Evolutionary conservation across 2,113 vertebrate species (phyloP).

Genomic region (Leucopternis melanops): DNA sequence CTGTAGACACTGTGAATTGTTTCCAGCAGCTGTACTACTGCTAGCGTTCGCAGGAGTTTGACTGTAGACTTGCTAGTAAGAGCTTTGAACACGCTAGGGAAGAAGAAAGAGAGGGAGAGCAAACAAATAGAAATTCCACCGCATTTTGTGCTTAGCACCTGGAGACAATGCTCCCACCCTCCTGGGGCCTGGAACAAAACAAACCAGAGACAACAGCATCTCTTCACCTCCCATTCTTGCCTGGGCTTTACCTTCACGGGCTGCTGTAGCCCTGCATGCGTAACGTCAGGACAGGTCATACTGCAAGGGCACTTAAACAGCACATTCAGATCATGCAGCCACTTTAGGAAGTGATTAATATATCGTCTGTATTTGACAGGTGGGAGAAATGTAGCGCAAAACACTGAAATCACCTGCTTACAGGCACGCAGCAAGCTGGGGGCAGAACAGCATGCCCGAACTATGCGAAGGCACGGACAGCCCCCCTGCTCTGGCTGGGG

Average conservation of each 20-base stretch:
- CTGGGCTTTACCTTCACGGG: background rate
- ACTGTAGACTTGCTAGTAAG: background rate
- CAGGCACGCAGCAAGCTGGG: background rate
- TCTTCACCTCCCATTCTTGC: background rate
- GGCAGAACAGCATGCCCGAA: fast-evolving
- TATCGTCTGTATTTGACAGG: background rate
- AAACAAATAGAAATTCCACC: background rate
- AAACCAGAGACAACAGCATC: background rate
- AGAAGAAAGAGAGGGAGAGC: background rate
- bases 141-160: background rate
- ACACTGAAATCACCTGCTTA: background rate
- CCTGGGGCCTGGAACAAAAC: background rate
- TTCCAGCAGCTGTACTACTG: background rate
- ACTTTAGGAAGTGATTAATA: background rate
- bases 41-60: background rate
- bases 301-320: background rate
- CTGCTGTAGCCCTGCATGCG: fast-evolving
- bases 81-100: background rate
- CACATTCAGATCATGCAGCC: background rate
- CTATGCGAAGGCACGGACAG: background rate
- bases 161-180: background rate
- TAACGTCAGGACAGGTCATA: fast-evolving
- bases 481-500: fast-evolving
- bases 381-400: background rate
- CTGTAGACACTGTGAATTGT: background rate